Evolutionary conservation across 2,888 invertebrate genomes (phyloP).

Genomic region (Aphodius sticticus): DNA sequence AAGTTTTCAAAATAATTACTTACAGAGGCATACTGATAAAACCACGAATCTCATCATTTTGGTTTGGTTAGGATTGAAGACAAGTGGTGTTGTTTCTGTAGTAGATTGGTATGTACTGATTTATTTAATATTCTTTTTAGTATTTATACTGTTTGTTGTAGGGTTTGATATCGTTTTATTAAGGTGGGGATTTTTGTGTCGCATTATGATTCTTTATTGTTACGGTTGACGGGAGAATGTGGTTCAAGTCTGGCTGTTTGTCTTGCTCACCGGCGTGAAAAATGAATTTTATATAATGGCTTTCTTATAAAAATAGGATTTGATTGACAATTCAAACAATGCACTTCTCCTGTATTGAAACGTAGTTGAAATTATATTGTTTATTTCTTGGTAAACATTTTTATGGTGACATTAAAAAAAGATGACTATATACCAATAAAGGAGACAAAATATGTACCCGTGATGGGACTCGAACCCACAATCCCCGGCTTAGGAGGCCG

Average conservation of each 20-base stretch:
- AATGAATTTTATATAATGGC: neutral
- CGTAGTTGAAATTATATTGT: no score
- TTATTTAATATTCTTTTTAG: neutral
- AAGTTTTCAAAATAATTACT: neutral
- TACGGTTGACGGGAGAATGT: neutral
- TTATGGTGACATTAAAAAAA: no score
- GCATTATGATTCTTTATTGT: neutral
- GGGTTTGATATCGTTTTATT: neutral
- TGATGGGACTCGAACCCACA: slow-evolving; percentile 88
- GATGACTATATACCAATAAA: no score
- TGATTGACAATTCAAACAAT: no score
- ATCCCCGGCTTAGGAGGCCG: slow-evolving; percentile 87
- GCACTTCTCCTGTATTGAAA: no score
- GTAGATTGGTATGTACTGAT: neutral
- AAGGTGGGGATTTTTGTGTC: neutral
- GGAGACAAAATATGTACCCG: slow-evolving; percentile 66
- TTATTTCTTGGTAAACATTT: no score
- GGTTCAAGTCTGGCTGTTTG: neutral
- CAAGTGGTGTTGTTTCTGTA: neutral
- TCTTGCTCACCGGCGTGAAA: neutral
- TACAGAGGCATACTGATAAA: neutral
- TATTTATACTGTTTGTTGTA: neutral
- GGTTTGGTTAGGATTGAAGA: neutral
- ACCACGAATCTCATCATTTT: slow-evolving; percentile 1
- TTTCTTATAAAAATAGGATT: no score